Base-by-base conservation (phyloP, 2,113 vertebrate genomes). In the Brachypodius melanocephalos region DNA sequence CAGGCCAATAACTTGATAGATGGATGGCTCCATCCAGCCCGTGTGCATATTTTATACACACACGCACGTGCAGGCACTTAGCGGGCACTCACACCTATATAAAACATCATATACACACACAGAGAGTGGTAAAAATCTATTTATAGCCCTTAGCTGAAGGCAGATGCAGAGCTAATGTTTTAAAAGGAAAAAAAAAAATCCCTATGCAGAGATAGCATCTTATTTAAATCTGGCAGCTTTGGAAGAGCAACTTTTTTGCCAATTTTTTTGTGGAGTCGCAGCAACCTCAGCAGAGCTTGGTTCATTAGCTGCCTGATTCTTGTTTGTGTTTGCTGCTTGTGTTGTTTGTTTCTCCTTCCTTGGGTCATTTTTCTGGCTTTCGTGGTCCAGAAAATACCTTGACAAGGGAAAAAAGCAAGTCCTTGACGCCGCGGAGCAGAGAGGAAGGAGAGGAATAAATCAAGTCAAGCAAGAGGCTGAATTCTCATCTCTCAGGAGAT, bases 141-240 rank as follows among this genome's bases (percentile, higher is more conserved):
- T 96, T 94, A 80, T 83, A 80, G 71, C 59, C 31, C 68, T 38
- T 32, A 83, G 65, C 51, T 31, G 43, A 79, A 90, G 81, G 69
- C 63, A 94, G 81, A 89, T 19, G 40, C 66, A 55, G 67, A 77
- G 51, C 63, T 95, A 55, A 83, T 26, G 31, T 45, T 91, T 31
- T 58, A 74, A 75, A 75, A 55, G 42, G 45, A 62, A 17, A 19
- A 74, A 32, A 29, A 73, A 42, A 58, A 55, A 68, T 17, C 26
- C 32, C 78, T 62, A 29, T 0, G 17, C 26, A 26, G 79, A 48
- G 83, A 79, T 24, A 92, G 32, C 57, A 68, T 88, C 85, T 90
- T 88, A 63, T 71, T 95, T 77, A 83, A 71, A 94, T 58, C 68
- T 81, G 83, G 84, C 81, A 93, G 78, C 71, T 59, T 93, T 7